Evolutionary conservation across 2,113 vertebrate genomes (phyloP).

Genomic region (Saiga tatarica): DNA sequence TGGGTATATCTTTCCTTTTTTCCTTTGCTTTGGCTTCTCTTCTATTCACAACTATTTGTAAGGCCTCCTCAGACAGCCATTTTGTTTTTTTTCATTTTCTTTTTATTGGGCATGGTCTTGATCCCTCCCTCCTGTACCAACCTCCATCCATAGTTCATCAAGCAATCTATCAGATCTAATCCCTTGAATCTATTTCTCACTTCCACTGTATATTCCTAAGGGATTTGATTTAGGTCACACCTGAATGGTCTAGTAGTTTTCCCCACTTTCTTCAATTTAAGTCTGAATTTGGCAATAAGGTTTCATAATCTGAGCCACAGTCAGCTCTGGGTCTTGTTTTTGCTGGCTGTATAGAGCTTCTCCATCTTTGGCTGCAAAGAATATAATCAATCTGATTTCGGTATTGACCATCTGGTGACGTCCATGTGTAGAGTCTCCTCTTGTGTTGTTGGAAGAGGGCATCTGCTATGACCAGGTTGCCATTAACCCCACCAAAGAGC

Average conservation of each 20-base stretch:
- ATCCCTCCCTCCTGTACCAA: background rate
- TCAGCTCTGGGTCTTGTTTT: background rate
- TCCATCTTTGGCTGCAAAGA: background rate
- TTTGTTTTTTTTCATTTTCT: background rate
- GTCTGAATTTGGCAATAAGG: background rate
- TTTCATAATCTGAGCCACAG: background rate
- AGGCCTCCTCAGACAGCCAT: background rate
- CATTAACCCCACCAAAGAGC: background rate
- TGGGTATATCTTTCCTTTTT: background rate
- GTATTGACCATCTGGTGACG: background rate
- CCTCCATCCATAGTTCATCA: background rate
- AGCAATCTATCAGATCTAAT: background rate
- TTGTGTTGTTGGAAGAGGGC: background rate
- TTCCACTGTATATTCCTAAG: background rate
- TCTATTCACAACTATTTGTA: background rate
- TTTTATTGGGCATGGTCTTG: background rate
- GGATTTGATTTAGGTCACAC: background rate
- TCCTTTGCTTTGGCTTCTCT: background rate
- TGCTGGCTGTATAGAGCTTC: background rate
- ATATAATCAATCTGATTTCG: background rate
- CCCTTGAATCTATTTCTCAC: background rate
- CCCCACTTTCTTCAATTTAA: background rate
- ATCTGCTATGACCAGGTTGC: background rate
- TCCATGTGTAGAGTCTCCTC: background rate
- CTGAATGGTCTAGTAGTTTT: background rate